Evolutionary conservation across 2,888 invertebrate genomes (phyloP).

Genomic region (Cheilosia soror): DNA sequence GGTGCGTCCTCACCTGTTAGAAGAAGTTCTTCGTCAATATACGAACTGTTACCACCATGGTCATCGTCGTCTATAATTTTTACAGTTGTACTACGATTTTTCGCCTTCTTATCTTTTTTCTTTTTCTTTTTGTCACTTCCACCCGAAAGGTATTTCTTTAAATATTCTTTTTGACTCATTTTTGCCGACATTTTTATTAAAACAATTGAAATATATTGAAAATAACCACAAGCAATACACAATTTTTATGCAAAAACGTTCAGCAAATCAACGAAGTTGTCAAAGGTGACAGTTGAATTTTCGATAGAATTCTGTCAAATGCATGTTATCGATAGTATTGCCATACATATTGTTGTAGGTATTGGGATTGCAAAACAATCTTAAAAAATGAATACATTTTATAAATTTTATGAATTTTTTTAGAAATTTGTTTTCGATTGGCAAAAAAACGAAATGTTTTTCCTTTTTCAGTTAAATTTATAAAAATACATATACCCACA

Average conservation of each 20-base stretch:
- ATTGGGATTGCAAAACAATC: no score
- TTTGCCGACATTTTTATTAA: conserved; percentile 77
- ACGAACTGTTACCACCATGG: conserved; percentile 84
- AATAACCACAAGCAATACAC: conserved; percentile 34
- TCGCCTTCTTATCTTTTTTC: conserved; percentile 88
- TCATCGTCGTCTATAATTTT: conserved; percentile 94
- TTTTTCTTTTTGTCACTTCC: conserved; percentile 87
- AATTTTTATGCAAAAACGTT: conserved; percentile 47
- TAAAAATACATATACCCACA: no score
- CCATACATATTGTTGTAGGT: no score
- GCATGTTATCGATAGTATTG: conserved; percentile 22
- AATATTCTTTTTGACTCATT: conserved; percentile 90
- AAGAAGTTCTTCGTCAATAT: conserved; percentile 86
- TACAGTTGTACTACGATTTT: conserved; percentile 83
- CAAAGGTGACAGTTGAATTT: conserved; percentile 30
- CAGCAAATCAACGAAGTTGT: conserved; percentile 1
- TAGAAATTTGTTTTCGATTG: no score
- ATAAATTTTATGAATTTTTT: no score
- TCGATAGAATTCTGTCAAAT: not conserved
- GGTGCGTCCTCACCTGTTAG: conserved; percentile 94
- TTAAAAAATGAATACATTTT: no score
- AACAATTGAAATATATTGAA: not conserved
- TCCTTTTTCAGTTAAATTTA: no score
- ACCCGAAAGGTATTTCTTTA: conserved; percentile 90
- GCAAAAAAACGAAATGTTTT: no score